These are phyloP conservation scores for Ganaspis brasiliensis DNA, from an alignment of 2,888 invertebrate genomes.

Conservation along the genomic window DNA sequence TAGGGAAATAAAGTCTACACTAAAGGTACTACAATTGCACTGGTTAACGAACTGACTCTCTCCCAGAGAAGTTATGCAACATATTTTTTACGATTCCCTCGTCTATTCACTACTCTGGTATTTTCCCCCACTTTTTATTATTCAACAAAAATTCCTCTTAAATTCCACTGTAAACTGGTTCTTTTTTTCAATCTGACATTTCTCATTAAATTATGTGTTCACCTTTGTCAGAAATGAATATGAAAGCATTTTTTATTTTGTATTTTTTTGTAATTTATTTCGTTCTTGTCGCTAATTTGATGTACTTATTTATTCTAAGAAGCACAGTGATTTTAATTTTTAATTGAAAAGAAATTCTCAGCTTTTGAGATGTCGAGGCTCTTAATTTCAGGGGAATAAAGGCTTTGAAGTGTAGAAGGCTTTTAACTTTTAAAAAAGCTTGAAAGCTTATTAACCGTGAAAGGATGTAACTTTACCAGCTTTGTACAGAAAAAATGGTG, in stretches of 20 bases:
- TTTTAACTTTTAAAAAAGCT: neutral
- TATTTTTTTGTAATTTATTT: neutral
- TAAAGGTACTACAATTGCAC: constrained; percentile 24
- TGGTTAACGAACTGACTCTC: constrained; percentile 40
- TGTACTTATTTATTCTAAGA: neutral
- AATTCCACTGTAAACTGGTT: neutral
- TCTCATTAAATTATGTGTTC: neutral
- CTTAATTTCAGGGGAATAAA: neutral
- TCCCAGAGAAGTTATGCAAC: constrained; percentile 8
- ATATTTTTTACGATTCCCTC: neutral
- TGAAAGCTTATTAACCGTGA: neutral
- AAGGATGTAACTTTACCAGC: neutral
- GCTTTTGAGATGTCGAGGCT: neutral
- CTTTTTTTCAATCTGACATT: neutral
- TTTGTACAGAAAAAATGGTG: neutral
- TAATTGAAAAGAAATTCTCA: neutral
- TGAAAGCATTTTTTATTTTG: neutral
- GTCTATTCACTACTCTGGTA: neutral
- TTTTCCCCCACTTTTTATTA: neutral
- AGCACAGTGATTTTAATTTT: neutral
- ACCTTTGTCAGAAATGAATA: too few relatives aligned
- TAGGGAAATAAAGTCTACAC: constrained; percentile 10
- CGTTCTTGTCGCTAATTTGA: neutral
- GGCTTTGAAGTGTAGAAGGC: neutral
- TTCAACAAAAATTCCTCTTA: constrained; percentile 3